Conservation (phyloP, 2,888 invertebrate genomes). For the Drosophila macrothrix region DNA sequence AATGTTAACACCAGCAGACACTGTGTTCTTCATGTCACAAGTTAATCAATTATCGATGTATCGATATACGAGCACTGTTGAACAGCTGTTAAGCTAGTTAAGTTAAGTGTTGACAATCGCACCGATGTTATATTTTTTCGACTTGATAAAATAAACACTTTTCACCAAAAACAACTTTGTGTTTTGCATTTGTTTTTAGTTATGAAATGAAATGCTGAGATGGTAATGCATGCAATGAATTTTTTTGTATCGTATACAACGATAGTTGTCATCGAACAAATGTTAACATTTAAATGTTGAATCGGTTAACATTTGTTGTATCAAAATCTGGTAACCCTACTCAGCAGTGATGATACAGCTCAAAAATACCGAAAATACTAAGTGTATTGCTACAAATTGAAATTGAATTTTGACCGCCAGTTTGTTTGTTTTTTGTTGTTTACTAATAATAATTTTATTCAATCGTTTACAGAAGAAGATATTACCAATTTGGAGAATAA, state of each 20-base stretch:
- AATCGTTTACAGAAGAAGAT: not conserved
- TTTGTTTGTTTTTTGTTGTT: not conserved
- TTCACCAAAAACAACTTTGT: not conserved
- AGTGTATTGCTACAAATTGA: not conserved
- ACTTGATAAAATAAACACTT: not conserved
- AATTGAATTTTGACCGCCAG: constrained; percentile 4
- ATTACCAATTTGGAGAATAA: constrained; percentile 21
- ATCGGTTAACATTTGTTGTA: not conserved
- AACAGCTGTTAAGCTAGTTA: constrained; percentile 35
- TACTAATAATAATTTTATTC: constrained; percentile 6
- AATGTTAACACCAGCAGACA: constrained; percentile 33
- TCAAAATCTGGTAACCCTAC: not conserved
- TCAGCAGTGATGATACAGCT: not conserved
- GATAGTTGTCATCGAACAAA: not conserved
- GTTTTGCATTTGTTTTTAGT: not conserved
- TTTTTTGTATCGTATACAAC: not conserved
- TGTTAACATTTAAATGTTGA: not conserved
- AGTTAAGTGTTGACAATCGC: constrained; percentile 18
- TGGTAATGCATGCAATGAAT: not conserved
- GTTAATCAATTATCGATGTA: constrained; percentile 10
- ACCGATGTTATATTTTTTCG: not conserved
- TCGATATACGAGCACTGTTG: constrained; percentile 18
- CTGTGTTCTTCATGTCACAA: constrained; percentile 12
- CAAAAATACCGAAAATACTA: constrained; percentile 16
- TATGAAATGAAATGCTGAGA: not conserved